These are phyloP conservation scores for Chrysopa pallens DNA, from an alignment of 1,140 invertebrate species.

Conservation along the genomic window DNA sequence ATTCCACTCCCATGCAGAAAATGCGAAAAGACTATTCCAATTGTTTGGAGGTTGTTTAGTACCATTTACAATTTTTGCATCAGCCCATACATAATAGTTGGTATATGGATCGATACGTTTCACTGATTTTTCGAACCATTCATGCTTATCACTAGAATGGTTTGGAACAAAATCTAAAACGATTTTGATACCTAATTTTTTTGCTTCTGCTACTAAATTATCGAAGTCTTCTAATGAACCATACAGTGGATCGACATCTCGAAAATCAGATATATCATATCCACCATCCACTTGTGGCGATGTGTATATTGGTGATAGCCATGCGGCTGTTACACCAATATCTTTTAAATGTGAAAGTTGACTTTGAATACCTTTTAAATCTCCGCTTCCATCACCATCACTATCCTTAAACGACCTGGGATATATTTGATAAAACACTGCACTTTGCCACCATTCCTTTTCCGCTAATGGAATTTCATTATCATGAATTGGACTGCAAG, in stretches of 20 bases:
- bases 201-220: slow-evolving; percentile 32
- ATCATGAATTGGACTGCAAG: too few species aligned
- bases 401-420: slow-evolving; percentile 56
- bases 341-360: slow-evolving; percentile 25
- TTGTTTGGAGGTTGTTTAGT: slow-evolving; percentile 47
- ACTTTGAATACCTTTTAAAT: slow-evolving; percentile 27
- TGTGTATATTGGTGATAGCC: slow-evolving; percentile 52
- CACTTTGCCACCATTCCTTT: slow-evolving; percentile 53
- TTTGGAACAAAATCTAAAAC: slow-evolving; percentile 76
- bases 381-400: slow-evolving; percentile 54
- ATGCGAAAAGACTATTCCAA: slow-evolving; percentile 45
- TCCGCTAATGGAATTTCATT: slow-evolving; percentile 2
- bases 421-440: slow-evolving; percentile 60
- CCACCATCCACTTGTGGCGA: slow-evolving; percentile 49
- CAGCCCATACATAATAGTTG: slow-evolving; percentile 64
- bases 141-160: slow-evolving; percentile 59
- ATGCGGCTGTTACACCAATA: slow-evolving; percentile 36
- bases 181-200: slow-evolving; percentile 42
- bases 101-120: slow-evolving; percentile 35
- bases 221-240: slow-evolving; percentile 54
- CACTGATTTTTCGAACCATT: slow-evolving; percentile 57
- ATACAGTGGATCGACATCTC: slow-evolving; percentile 41
- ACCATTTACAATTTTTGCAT: slow-evolving; percentile 25
- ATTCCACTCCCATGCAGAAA: slow-evolving; percentile 51
- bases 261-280: slow-evolving; percentile 55